Percentiles rank a stretch among this genome's conserved stretches.
Conservation (phyloP, 35 echinoderm and acorn worm genomes). For the Ophioderma brevispina region DNA sequence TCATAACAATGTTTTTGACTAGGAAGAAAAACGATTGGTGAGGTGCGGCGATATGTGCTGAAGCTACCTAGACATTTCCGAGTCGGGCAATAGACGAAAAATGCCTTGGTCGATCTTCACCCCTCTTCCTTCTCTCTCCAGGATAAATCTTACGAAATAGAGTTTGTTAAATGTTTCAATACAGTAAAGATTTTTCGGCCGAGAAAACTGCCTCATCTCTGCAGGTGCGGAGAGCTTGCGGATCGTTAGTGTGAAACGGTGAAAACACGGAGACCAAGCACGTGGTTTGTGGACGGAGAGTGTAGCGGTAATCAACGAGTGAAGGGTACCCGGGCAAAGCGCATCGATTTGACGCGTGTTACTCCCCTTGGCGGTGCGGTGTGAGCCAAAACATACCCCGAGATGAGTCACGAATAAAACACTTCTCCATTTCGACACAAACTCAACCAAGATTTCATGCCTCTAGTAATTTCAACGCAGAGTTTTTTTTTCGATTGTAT, state of each 20-base stretch:
- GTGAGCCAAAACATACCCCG: neutral
- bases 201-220: slow-evolving; percentile 9
- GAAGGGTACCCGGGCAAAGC: neutral
- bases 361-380: neutral
- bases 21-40: neutral
- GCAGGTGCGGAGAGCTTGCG: neutral
- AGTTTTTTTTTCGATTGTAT: neutral
- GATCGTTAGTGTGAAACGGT: slow-evolving; percentile 6
- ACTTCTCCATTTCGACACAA: neutral
- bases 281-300: neutral
- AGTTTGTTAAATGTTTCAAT: neutral
- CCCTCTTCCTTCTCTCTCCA: neutral
- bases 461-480: neutral
- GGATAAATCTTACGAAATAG: neutral
- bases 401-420: slow-evolving; percentile 9
- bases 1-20: neutral
- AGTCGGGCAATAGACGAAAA: no score
- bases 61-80: neutral
- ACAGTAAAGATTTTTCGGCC: slow-evolving; percentile 10
- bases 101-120: no score
- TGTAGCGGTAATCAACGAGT: neutral
- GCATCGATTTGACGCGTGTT: neutral
- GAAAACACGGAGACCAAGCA: neutral
- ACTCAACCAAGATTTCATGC: neutral
- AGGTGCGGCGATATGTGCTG: neutral